Evolutionary conservation across 2,113 vertebrate genomes (phyloP), one percentile per base, ranked within the genome.

Genomic region (Thermophis baileyi): DNA sequence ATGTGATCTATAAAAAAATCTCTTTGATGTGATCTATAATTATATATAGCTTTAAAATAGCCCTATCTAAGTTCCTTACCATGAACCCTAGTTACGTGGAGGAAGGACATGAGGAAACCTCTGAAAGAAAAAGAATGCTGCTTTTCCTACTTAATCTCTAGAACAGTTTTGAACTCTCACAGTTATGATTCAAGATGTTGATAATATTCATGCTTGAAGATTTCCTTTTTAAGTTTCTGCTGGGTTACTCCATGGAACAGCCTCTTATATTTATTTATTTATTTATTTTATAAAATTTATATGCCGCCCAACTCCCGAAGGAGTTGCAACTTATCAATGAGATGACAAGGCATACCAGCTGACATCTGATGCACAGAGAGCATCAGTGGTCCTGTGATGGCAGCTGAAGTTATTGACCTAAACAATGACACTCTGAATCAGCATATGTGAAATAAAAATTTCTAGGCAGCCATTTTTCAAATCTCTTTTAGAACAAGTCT

Each of bases 331-430:
- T 89, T 96, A 93, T 94, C 95, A 95, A 90, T 60, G 22, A 92
- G 95, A 93, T 95, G 95, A 96, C 94, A 95, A 57, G 63, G 74
- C 95, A 94, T 12, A 0, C 97, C 96, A 95, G 87, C 90, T 92
- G 94, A 91, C 91, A 94, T 51, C 60, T 95, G 93, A 94, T 95
- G 93, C 0, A 69, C 7, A 20, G 25, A 95, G 86, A 94, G 81
- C 69, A 94, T 57, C 22, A 57, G 55, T 27, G 25, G 25, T 60
- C 94, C 94, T 95, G 50, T 46, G 93, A 94, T 53, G 92, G 50
- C 95, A 96, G 94, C 93, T 96, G 94, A 92, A 95, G 6, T 55
- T 91, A 92, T 96, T 96, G 94, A 96, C 95, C 93, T 94, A 93
- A 93, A 96, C 69, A 0, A 7, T 92, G 74, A 74, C 55, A 91